Conservation (phyloP, 2,113 vertebrate genomes). For the Acinonyx jubatus region DNA sequence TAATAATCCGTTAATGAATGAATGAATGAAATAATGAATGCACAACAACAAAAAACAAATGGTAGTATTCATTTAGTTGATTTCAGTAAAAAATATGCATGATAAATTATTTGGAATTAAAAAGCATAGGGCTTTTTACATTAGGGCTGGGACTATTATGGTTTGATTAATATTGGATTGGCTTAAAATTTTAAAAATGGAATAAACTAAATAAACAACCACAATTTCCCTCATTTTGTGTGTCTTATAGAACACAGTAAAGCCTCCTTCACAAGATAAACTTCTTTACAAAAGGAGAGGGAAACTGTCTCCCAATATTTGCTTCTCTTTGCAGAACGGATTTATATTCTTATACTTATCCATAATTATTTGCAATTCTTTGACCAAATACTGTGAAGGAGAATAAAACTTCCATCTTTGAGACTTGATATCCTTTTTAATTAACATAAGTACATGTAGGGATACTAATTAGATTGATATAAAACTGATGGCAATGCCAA, state of each 20-base stretch:
- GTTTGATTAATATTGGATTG: not conserved
- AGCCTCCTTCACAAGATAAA: not conserved
- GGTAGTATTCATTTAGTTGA: not conserved
- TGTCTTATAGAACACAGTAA: not conserved
- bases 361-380: slow-evolving; percentile 58
- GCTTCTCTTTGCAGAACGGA: not conserved
- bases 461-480: slow-evolving; percentile 65
- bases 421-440: slow-evolving; percentile 64
- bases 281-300: not conserved
- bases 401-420: slow-evolving; percentile 54
- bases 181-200: not conserved
- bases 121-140: not conserved
- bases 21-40: slow-evolving; percentile 4
- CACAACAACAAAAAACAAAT: not conserved
- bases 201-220: not conserved
- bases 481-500: slow-evolving; percentile 68
- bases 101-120: not conserved
- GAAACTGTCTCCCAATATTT: not conserved
- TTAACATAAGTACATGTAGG: slow-evolving; percentile 56
- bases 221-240: not conserved
- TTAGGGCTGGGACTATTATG: not conserved
- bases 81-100: not conserved
- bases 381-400: slow-evolving; percentile 48
- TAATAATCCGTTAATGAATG: not conserved
- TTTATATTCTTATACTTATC: not conserved